Conservation (phyloP, 1,140 invertebrate species). For the Saxidomus purpurata region DNA sequence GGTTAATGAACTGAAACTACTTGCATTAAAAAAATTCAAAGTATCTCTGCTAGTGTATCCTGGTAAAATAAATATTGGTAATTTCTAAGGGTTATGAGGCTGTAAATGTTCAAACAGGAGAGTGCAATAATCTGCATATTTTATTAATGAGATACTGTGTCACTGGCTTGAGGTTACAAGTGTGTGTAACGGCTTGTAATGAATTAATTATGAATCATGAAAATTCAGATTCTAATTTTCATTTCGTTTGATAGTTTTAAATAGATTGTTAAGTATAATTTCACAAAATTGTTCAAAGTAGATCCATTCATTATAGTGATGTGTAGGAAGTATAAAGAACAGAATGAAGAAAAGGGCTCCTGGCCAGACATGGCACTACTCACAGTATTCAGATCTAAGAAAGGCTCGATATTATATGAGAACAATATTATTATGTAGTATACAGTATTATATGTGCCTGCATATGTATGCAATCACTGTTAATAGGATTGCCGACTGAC, state of each 20-base stretch:
- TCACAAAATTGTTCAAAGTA: not conserved
- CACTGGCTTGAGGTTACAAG: constrained; percentile 9
- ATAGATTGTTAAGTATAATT: not conserved
- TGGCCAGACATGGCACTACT: no score
- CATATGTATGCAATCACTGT: not conserved
- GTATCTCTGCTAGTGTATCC: no score
- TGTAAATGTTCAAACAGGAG: not conserved
- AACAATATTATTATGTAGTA: not conserved
- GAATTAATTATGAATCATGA: constrained; percentile 27
- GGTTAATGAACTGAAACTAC: no score
- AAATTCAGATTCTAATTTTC: not conserved
- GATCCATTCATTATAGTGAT: no score
- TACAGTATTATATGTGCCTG: not conserved
- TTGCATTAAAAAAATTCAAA: no score
- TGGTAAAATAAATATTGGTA: no score
- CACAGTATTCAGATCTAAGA: no score
- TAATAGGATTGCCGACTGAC: not conserved
- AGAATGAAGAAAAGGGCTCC: no score
- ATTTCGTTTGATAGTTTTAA: no score
- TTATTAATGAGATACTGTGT: constrained; percentile 31
- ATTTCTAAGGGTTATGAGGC: no score
- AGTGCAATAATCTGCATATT: constrained; percentile 10
- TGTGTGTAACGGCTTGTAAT: constrained; percentile 4
- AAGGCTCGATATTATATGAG: not conserved
- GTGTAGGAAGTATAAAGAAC: no score